Percentiles rank a stretch among this genome's conserved stretches.
Conservation (phyloP, 2,113 vertebrate genomes). For the Misgurnus mizolepis region DNA sequence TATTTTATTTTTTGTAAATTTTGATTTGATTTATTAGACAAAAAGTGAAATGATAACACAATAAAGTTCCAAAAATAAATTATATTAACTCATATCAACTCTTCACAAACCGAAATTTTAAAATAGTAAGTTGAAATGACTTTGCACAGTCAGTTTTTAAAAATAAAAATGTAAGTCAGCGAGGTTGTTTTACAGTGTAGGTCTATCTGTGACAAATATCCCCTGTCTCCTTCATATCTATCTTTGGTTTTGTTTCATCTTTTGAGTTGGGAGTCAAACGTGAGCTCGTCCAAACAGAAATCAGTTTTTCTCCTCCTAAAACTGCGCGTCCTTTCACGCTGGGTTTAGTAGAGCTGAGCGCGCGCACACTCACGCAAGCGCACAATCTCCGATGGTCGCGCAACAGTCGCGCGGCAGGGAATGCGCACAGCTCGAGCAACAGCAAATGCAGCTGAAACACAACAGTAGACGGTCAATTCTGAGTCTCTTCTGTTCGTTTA, state of each 20-base stretch:
- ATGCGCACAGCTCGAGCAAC: conserved; percentile 37
- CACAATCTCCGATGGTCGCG: background rate
- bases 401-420: conserved; percentile 28
- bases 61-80: no score
- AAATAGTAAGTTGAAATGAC: no score
- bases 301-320: conserved; percentile 4
- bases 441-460: conserved; percentile 11
- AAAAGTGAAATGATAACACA: no score
- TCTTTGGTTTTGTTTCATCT: background rate
- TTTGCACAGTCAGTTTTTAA: no score
- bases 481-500: background rate
- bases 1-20: no score
- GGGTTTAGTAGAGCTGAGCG: background rate
- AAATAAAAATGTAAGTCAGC: no score
- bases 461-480: background rate
- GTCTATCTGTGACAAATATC: background rate
- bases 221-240: background rate
- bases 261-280: no score
- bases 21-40: no score
- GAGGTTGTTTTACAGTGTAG: no score
- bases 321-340: conserved; percentile 1
- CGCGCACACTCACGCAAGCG: background rate
- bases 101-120: no score
- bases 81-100: no score
- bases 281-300: background rate